These are phyloP conservation scores for Phoxinus dragarum DNA, from an alignment of 2,797 vertebrate genomes.

Conservation along the genomic window DNA sequence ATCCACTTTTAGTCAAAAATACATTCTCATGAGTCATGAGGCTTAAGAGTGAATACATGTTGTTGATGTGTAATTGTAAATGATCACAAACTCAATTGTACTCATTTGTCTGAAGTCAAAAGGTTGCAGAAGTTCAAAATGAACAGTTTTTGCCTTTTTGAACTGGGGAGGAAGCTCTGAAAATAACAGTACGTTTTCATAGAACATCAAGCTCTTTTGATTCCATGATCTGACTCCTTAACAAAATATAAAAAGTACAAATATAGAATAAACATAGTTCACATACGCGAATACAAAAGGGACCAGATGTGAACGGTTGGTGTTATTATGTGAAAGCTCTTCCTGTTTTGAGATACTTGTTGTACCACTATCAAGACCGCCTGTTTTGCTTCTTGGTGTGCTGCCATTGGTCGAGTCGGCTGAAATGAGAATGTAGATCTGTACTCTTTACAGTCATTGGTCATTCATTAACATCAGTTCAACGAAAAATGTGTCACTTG, in stretches of 20 bases:
- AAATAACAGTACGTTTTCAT: background rate
- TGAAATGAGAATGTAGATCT: background rate
- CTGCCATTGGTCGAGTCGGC: background rate
- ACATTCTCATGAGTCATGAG: background rate
- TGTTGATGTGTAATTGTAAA: background rate
- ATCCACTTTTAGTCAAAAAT: background rate
- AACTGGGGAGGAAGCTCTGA: background rate
- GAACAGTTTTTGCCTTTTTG: background rate
- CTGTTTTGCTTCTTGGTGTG: background rate
- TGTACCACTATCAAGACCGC: background rate
- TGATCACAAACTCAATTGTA: background rate
- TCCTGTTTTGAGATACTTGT: slow-evolving; percentile 25
- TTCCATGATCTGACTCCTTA: background rate
- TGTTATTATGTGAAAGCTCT: background rate
- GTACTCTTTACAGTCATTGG: slow-evolving; percentile 12
- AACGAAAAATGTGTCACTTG: slow-evolving; percentile 1
- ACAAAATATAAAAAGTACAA: slow-evolving; percentile 14
- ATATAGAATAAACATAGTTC: background rate
- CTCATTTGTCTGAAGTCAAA: background rate
- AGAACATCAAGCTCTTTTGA: background rate
- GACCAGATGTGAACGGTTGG: background rate
- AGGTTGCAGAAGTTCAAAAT: background rate
- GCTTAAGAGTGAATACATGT: background rate
- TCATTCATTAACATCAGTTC: slow-evolving; percentile 20
- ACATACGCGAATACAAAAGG: background rate